Conservation (phyloP, 2,888 invertebrate genomes). For the Hemithea aestivaria region DNA sequence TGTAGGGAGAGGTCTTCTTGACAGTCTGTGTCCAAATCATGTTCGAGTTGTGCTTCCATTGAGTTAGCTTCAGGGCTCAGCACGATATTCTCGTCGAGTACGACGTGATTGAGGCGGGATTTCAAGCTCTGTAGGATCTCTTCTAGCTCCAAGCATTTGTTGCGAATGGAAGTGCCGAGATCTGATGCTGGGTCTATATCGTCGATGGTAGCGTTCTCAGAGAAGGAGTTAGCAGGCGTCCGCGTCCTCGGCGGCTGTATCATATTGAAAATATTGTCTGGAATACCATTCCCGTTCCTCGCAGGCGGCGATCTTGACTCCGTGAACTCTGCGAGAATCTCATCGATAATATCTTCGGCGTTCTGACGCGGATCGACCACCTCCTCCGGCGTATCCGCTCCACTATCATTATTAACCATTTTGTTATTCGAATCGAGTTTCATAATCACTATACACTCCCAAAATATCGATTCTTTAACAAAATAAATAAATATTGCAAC, state of each 20-base stretch:
- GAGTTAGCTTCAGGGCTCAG: slow-evolving; percentile 73
- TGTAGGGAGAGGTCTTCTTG: slow-evolving; percentile 74
- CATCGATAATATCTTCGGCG: slow-evolving; percentile 72
- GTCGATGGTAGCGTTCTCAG: slow-evolving; percentile 64
- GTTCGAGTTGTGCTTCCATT: slow-evolving; percentile 70
- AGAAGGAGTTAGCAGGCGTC: slow-evolving; percentile 69
- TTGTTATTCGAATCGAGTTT: slow-evolving; percentile 75
- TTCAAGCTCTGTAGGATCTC: slow-evolving; percentile 74
- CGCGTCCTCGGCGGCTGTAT: slow-evolving; percentile 69
- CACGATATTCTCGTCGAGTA: slow-evolving; percentile 71
- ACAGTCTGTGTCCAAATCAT: slow-evolving; percentile 73
- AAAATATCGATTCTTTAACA: slow-evolving; percentile 51
- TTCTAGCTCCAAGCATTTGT: slow-evolving; percentile 72
- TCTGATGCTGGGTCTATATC: slow-evolving; percentile 74
- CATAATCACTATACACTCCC: slow-evolving; percentile 43
- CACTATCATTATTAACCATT: slow-evolving; percentile 66
- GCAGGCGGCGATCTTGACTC: slow-evolving; percentile 58
- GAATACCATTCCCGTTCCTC: slow-evolving; percentile 59
- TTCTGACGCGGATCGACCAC: slow-evolving; percentile 67
- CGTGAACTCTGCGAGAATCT: slow-evolving; percentile 70
- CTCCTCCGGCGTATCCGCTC: slow-evolving; percentile 65
- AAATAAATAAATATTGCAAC: slow-evolving; percentile 60
- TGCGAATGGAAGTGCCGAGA: slow-evolving; percentile 70
- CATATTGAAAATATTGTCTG: slow-evolving; percentile 61
- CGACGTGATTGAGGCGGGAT: slow-evolving; percentile 71